phyloP scores from a whole-genome alignment of 2,888 invertebrate genomes.

The Amorpha juglandis region DNA sequence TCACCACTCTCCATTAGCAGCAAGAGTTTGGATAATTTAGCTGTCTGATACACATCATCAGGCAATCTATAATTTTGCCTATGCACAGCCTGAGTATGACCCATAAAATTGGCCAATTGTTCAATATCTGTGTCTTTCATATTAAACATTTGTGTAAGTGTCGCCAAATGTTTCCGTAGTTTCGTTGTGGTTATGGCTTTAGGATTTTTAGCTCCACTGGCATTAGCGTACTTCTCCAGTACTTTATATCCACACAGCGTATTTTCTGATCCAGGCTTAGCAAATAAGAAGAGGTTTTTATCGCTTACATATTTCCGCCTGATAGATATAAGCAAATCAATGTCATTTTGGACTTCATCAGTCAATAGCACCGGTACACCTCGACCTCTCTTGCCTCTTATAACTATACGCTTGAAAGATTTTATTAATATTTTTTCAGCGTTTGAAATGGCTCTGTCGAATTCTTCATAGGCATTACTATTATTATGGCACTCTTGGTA shows the following conservation, averaged over 20 bases:
- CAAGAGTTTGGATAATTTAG: slow-evolving; percentile 48
- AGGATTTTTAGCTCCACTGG: slow-evolving; percentile 44
- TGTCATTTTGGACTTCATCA: slow-evolving; percentile 39
- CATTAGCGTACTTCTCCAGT: slow-evolving; percentile 40
- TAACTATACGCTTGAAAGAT: slow-evolving; percentile 44
- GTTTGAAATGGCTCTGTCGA: slow-evolving; percentile 34
- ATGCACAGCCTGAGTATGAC: slow-evolving; percentile 41
- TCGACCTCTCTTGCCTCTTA: slow-evolving; percentile 43
- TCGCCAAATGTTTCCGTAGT: slow-evolving; percentile 49
- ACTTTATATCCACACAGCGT: slow-evolving; percentile 46
- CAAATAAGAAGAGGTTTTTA: background rate
- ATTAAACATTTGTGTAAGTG: slow-evolving; percentile 46
- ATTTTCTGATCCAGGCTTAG: slow-evolving; percentile 26
- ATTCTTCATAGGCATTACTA: slow-evolving; percentile 32
- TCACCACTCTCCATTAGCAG: slow-evolving; percentile 48
- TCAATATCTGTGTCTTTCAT: slow-evolving; percentile 48
- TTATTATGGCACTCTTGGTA: background rate
- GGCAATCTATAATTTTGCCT: slow-evolving; percentile 44
- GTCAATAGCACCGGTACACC: slow-evolving; percentile 47
- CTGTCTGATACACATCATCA: slow-evolving; percentile 47
- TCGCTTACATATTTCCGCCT: slow-evolving; percentile 17
- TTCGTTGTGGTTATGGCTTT: slow-evolving; percentile 46
- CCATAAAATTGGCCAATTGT: slow-evolving; percentile 47
- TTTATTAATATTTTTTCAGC: slow-evolving; percentile 42
- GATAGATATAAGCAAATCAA: slow-evolving; percentile 34